Conservation (phyloP, 23 tunicate genomes). For the Diplosoma virens region DNA sequence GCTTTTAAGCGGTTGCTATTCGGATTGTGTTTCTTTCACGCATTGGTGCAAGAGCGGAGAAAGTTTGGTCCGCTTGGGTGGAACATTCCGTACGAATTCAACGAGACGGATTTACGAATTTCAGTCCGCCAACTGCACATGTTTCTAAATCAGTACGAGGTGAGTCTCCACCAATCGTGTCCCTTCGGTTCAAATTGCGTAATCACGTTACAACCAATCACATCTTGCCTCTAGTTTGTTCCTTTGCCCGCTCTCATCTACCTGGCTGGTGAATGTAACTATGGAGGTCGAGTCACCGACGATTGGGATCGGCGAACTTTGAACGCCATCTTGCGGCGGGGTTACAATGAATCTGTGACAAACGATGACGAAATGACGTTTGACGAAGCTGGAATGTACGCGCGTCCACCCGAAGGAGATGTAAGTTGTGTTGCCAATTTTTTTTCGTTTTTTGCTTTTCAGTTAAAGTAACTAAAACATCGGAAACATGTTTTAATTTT, state of each 20-base stretch:
- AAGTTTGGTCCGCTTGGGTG: constrained; percentile 99
- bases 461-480: no score
- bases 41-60: constrained; percentile 93
- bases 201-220: not conserved
- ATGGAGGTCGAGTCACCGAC: constrained; percentile 99
- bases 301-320: constrained; percentile 93
- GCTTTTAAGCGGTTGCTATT: constrained; percentile 48
- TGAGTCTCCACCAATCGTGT: constrained; percentile 15
- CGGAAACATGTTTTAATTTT: no score
- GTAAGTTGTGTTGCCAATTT: no score
- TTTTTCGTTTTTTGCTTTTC: no score
- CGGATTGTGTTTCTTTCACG: constrained; percentile 99
- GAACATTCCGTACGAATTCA: constrained; percentile 99
- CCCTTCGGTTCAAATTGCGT: not conserved
- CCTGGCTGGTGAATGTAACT: constrained; percentile 98
- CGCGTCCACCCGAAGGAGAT: constrained; percentile 90
- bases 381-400: constrained; percentile 67
- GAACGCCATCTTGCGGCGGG: constrained; percentile 69
- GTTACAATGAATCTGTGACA: constrained; percentile 67
- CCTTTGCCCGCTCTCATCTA: constrained; percentile 84
- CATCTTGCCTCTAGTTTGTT: not conserved
- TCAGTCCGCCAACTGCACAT: constrained; percentile 94
- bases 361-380: constrained; percentile 48
- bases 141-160: constrained; percentile 98
- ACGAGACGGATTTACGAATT: constrained; percentile 95